Evolutionary conservation across 2,113 vertebrate species (phyloP), one percentile per base, ranked within the genome.

Genomic region (Ivindomyrus marchei): DNA sequence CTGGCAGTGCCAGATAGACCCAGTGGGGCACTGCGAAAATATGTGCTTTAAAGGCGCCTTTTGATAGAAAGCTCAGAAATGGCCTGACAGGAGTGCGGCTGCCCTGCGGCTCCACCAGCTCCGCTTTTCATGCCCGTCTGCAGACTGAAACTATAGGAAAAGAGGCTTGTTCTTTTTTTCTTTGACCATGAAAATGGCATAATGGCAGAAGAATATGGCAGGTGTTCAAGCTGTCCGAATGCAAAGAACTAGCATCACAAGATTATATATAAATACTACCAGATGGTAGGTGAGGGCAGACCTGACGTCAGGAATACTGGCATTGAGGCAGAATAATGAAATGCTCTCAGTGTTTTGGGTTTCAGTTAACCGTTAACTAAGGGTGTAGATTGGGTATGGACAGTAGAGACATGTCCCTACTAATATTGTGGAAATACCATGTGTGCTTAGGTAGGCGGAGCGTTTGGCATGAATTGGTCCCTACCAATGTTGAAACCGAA

Each of bases 11-110:
- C 84, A 90, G 87, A 93, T 91, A 89, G 62, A 87, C 91, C 89
- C 92, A 90, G 93, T 88, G 89, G 89, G 92, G 66, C 84, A 80
- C 58, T 88, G 53, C 49, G 52, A 83, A 89, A 91, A 92, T 88
- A 91, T 74, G 50, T 80, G 84, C 85, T 91, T 91, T 89, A 91
- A 90, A 91, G 56, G 49, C 49, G 47, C 77, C 11, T 58, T 89
- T 90, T 70, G 89, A 89, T 83, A 46, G 85, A 90, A 83, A 88
- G 58, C 66, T 45, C 42, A 89, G 58, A 89, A 90, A 90, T 88
- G 27, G 87, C 90, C 85, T 89, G 90, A 90, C 87, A 88, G 85
- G 19, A 89, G 11, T 77, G 62, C n/a, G 6, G 53, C 74, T 49
- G 88, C 86, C 88, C 90, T n/a, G 49, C 80, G 10, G 88, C 47